Evolutionary conservation across 2,888 invertebrate species (phyloP), one percentile per base, ranked within the genome.

Genomic region (Monochamus alternatus): DNA sequence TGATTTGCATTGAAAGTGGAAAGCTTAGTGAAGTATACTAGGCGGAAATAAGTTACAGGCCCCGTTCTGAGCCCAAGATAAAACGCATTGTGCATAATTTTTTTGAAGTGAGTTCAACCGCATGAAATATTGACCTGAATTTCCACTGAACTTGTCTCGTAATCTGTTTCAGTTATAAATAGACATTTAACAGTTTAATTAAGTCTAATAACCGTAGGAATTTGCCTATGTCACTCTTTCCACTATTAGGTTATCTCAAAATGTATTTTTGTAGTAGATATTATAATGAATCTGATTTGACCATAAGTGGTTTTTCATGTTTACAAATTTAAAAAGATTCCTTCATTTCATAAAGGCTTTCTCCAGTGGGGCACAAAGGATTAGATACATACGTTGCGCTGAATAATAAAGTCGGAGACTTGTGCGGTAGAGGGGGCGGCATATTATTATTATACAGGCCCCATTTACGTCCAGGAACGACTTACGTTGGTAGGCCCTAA

Each of bases 1-100:
- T 55, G 55, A 55, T 55, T 55, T 55, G 55, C 55, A 55, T 14
- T 55, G 55, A 55, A 55, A 55, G 55, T 55, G 55, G 55, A 55
- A 55, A 55, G 55, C 55, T 55, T 14, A 47, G 47, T 47, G 47
- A 47, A 47, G 8, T 47, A 47, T 12, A 10, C 47, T 47, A 14
- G n/a, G 22, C 55, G 55, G 55, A 55, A 55, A 55, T 55, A n/a
- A 14, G 14, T 55, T 55, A 7, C n/a, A 55, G 47, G 47, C 55
- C 8, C 4, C 7, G 55, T 55, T 47, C 47, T 12, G 47, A 47
- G 47, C 55, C 8, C n/a, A 55, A 55, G 55, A 55, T 55, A n/a
- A 14, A 55, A 55, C n/a, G 55, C 55, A 55, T 55, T 55, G 55
- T 55, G 55, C 55, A 22, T 7, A 7, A 22, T 14, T 22, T 55